These are phyloP conservation scores for Drosophila flavopinicola DNA, from an alignment of 2,888 invertebrate genomes.

Conservation along the genomic window DNA sequence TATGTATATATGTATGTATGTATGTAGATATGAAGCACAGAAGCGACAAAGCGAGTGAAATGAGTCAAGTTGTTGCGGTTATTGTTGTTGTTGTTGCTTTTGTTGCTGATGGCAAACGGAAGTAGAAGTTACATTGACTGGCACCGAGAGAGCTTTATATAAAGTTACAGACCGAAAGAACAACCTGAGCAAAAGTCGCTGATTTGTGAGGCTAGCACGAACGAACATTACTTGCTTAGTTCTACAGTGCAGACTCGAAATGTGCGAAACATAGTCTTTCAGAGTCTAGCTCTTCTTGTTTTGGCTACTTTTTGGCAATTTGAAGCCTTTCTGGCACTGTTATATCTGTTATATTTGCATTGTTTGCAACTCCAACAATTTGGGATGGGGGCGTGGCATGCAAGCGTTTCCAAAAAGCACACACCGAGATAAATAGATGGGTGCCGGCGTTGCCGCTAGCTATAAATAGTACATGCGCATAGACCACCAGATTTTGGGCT, in stretches of 20 bases:
- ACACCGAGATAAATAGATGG: conserved; percentile 10
- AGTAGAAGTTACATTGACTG: conserved; percentile 21
- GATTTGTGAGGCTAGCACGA: neutral
- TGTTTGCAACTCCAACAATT: conserved; percentile 18
- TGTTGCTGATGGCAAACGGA: conserved; percentile 21
- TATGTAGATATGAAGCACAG: conserved; percentile 2
- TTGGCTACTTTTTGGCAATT: no score
- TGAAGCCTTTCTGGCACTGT: no score
- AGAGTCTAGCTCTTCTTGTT: no score
- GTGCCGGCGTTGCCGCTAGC: conserved; percentile 40
- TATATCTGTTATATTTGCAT: neutral
- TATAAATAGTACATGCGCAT: conserved; percentile 57
- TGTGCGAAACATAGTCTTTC: no score
- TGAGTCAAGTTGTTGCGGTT: conserved; percentile 49
- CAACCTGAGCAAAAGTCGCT: neutral
- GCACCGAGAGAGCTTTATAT: neutral
- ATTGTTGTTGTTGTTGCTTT: conserved; percentile 25
- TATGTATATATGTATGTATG: neutral
- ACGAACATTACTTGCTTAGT: neutral
- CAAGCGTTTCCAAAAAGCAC: conserved; percentile 15
- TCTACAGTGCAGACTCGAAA: neutral
- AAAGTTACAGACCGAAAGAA: neutral
- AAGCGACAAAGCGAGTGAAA: conserved; percentile 21
- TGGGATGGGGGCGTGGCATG: conserved; percentile 9
- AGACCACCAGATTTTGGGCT: conserved; percentile 40